Evolutionary conservation across 2,888 invertebrate genomes (phyloP).

Genomic region (Aphrophora alni): DNA sequence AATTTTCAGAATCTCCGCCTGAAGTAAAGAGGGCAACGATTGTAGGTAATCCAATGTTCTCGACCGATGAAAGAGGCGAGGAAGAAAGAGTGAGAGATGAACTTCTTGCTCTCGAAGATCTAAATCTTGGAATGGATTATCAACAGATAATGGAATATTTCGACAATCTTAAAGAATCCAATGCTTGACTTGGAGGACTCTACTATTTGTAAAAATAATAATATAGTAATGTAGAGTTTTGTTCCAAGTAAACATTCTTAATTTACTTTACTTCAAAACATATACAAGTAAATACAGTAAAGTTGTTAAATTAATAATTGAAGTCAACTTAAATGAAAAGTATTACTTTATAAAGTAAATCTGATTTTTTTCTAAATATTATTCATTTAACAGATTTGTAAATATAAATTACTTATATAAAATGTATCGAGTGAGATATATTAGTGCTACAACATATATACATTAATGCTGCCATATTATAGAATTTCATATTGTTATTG

Average conservation of each 20-base stretch:
- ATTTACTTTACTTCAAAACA: too few relatives aligned
- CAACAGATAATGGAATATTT: slow-evolving; percentile 98
- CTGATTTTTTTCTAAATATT: too few relatives aligned
- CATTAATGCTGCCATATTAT: neutral
- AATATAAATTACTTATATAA: too few relatives aligned
- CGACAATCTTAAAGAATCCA: slow-evolving; percentile 92
- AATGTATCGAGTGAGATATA: too few relatives aligned
- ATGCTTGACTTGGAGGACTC: slow-evolving; percentile 55
- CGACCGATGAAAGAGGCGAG: slow-evolving; percentile 57
- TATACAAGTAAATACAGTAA: too few relatives aligned
- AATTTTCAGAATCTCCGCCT: slow-evolving; percentile 49
- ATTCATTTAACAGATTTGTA: neutral
- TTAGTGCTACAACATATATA: too few relatives aligned
- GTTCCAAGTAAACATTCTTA: neutral
- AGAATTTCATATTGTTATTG: neutral
- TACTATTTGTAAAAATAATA: neutral
- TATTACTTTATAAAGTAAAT: too few relatives aligned
- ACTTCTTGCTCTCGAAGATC: slow-evolving; percentile 72
- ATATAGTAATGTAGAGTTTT: neutral
- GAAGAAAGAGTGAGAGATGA: slow-evolving; percentile 48
- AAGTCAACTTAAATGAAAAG: too few relatives aligned
- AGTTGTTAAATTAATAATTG: too few relatives aligned
- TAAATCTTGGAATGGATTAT: slow-evolving; percentile 89
- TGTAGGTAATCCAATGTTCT: slow-evolving; percentile 73
- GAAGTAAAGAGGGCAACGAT: slow-evolving; percentile 48